Conservation (phyloP, 2,888 invertebrate species). For the Catonia carolina region DNA sequence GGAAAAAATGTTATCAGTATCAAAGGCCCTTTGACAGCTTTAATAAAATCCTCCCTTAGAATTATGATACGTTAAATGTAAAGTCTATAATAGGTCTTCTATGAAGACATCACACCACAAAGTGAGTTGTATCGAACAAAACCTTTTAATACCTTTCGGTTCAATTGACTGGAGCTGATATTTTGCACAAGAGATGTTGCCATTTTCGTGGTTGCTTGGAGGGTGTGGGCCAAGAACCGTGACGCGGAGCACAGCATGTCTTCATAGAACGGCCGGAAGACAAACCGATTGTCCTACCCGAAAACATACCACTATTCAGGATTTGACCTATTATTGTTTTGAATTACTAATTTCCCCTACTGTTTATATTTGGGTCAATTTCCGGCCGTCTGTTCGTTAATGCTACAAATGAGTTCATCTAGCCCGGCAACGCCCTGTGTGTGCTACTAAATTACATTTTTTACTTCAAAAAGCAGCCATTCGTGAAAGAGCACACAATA, state of each 20-base stretch:
- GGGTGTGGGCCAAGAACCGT: not conserved
- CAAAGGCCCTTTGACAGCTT: too few relatives aligned
- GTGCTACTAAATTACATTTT: slow-evolving; percentile 26
- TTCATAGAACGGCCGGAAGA: slow-evolving; percentile 15
- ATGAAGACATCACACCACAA: too few relatives aligned
- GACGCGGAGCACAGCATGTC: not conserved
- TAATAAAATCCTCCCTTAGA: too few relatives aligned
- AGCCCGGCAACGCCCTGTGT: slow-evolving; percentile 18
- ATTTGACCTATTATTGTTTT: slow-evolving; percentile 27
- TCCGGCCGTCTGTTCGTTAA: slow-evolving; percentile 20
- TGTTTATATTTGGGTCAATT: slow-evolving; percentile 28
- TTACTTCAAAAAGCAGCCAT: slow-evolving; percentile 22
- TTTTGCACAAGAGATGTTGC: not conserved
- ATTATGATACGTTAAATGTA: too few relatives aligned
- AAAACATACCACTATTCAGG: slow-evolving; percentile 22
- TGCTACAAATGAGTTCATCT: slow-evolving; percentile 9
- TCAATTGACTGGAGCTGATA: too few relatives aligned
- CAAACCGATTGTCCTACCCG: slow-evolving; percentile 12
- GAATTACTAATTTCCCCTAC: slow-evolving; percentile 28
- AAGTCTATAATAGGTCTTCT: too few relatives aligned
- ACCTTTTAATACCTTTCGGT: too few relatives aligned
- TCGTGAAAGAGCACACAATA: slow-evolving; percentile 27
- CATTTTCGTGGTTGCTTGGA: not conserved
- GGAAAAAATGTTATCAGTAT: too few relatives aligned
- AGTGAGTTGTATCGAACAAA: too few relatives aligned